These are phyloP conservation scores for Eurosta solidaginis DNA, from an alignment of 1,140 invertebrate species.

Conservation along the genomic window DNA sequence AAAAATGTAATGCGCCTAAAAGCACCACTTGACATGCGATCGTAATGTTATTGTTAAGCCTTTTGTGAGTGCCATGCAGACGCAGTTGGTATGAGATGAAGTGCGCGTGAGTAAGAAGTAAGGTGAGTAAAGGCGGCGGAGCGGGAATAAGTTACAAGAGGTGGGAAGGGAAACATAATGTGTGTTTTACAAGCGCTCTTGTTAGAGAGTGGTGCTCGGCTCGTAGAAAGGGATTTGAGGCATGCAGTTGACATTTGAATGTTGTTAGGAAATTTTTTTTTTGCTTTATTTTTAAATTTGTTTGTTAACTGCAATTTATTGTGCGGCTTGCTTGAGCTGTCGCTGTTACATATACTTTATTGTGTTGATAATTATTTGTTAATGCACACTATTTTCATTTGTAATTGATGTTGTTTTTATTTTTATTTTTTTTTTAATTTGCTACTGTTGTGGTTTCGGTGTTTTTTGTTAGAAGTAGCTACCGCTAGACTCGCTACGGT, in stretches of 20 bases:
- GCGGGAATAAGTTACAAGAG: background rate
- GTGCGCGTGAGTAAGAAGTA: background rate
- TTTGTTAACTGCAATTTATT: background rate
- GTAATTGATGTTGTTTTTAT: background rate
- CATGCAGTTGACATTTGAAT: background rate
- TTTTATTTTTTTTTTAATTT: background rate
- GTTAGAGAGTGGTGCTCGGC: no score
- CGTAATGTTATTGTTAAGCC: constrained; percentile 28
- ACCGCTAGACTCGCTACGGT: no score
- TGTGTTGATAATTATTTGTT: background rate
- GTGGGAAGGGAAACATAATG: no score
- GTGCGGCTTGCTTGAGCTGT: background rate
- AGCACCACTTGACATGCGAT: constrained; percentile 25
- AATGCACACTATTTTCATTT: background rate
- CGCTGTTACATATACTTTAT: background rate
- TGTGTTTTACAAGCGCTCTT: no score
- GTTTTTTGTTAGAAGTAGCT: no score
- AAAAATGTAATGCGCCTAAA: constrained; percentile 16
- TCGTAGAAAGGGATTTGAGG: no score
- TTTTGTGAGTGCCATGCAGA: constrained; percentile 12
- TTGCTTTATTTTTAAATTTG: background rate
- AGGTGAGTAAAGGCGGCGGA: background rate
- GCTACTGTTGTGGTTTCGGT: background rate
- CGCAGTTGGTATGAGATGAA: background rate
- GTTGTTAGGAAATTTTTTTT: background rate